These are phyloP conservation scores for Aplysia californica DNA, from an alignment of 1,140 invertebrate species.

Conservation along the genomic window DNA sequence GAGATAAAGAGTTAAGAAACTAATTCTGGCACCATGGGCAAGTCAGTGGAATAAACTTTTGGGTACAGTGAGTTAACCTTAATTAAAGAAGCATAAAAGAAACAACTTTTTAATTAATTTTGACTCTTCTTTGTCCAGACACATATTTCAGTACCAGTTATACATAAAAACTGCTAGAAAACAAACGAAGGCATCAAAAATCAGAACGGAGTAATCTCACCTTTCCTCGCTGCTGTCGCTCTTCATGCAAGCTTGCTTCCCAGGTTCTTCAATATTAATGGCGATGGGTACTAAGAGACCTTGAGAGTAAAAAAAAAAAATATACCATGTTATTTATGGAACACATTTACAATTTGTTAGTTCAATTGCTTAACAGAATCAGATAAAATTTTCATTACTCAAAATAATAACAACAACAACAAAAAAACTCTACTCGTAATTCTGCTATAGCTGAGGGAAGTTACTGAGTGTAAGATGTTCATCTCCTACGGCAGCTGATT, in stretches of 20 bases:
- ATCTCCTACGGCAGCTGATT: too few species aligned
- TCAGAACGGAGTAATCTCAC: not conserved
- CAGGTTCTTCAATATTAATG: not conserved
- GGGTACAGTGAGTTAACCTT: too few species aligned
- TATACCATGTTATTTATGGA: not conserved
- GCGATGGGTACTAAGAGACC: not conserved
- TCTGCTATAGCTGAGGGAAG: not conserved
- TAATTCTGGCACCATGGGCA: too few species aligned
- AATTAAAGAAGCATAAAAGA: too few species aligned
- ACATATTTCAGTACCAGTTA: too few species aligned
- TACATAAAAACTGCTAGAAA: too few species aligned
- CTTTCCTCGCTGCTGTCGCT: slow-evolving; percentile 3
- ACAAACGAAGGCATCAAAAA: too few species aligned
- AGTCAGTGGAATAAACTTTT: too few species aligned
- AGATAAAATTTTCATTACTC: not conserved
- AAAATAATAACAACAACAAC: not conserved
- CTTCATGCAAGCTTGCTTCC: not conserved
- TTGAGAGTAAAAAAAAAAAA: not conserved
- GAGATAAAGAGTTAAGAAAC: too few species aligned
- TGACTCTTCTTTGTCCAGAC: too few species aligned
- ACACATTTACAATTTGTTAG: not conserved
- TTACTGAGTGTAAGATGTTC: not conserved
- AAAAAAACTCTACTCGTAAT: not conserved
- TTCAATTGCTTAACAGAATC: not conserved
- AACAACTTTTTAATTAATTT: too few species aligned